Evolutionary conservation across 92 coral and sea anemone species (phyloP).

Genomic region (Paramuricea clavata): DNA sequence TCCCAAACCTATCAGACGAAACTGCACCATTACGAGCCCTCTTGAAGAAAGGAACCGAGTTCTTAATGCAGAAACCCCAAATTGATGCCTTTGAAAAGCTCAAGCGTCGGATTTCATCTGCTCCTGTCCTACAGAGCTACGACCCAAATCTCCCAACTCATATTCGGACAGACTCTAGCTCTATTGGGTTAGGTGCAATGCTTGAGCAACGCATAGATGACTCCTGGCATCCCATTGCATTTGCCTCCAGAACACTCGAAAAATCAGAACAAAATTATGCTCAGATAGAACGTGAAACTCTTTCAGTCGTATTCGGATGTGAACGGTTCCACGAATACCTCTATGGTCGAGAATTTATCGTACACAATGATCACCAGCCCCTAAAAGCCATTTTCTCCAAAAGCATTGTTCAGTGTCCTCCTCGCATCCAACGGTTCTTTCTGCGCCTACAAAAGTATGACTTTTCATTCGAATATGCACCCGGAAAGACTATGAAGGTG

Average conservation of each 20-base stretch:
- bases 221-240: slow-evolving; percentile 33
- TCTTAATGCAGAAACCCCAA: slow-evolving; percentile 35
- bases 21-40: not conserved
- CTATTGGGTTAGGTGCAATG: slow-evolving; percentile 34
- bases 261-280: slow-evolving; percentile 42
- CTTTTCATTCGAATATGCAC: no score
- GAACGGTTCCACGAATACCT: slow-evolving; percentile 13
- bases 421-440: not conserved
- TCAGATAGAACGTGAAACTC: no score
- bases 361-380: not conserved
- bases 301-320: slow-evolving; percentile 15
- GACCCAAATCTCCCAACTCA: slow-evolving; percentile 11
- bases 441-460: not conserved
- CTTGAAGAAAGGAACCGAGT: slow-evolving; percentile 18
- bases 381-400: not conserved
- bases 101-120: not conserved
- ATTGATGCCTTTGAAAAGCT: slow-evolving; percentile 21
- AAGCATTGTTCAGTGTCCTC: not conserved
- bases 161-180: slow-evolving; percentile 28
- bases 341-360: not conserved
- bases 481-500: no score
- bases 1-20: not conserved
- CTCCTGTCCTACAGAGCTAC: not conserved
- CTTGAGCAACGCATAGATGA: slow-evolving; percentile 9
- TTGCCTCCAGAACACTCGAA: not conserved